Percentiles rank a stretch among this genome's conserved stretches.
These are phyloP conservation scores for Sturnira hondurensis DNA, from an alignment of 2,113 vertebrate species.

Conservation along the genomic window DNA sequence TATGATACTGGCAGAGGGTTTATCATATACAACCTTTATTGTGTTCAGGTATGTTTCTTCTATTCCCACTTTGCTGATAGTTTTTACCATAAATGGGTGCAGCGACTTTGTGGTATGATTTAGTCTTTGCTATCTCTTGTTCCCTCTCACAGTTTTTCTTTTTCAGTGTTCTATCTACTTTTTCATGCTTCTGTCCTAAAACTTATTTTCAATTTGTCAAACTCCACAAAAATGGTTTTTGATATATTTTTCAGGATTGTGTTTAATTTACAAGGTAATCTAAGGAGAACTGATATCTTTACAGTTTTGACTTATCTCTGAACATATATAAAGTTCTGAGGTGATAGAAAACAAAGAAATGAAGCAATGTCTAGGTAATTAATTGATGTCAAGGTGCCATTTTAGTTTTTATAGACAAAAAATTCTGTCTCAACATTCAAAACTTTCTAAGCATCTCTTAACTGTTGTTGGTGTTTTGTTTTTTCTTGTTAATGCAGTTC, in stretches of 20 bases:
- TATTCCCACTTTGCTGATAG: too few relatives aligned
- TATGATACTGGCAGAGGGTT: too few relatives aligned
- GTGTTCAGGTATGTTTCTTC: too few relatives aligned
- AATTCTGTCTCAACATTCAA: not conserved
- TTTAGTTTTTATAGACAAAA: not conserved
- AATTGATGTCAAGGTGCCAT: not conserved
- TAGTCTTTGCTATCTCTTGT: not conserved
- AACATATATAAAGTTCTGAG: not conserved
- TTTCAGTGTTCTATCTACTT: not conserved
- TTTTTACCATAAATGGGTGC: too few relatives aligned
- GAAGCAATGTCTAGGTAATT: not conserved
- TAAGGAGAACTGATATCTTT: not conserved
- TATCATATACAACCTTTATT: too few relatives aligned
- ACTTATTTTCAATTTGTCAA: not conserved
- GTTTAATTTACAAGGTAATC: not conserved
- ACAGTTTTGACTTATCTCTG: not conserved
- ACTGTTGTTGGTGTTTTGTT: not conserved
- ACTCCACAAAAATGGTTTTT: not conserved
- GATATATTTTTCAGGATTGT: not conserved
- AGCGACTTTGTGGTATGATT: not conserved
- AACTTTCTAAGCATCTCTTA: not conserved
- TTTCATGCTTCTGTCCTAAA: not conserved
- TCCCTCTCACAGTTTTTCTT: not conserved
- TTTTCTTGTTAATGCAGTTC: not conserved
- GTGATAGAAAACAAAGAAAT: not conserved